These are phyloP conservation scores for Parnassius orleans DNA, from an alignment of 2,888 invertebrate genomes.

Conservation along the genomic window DNA sequence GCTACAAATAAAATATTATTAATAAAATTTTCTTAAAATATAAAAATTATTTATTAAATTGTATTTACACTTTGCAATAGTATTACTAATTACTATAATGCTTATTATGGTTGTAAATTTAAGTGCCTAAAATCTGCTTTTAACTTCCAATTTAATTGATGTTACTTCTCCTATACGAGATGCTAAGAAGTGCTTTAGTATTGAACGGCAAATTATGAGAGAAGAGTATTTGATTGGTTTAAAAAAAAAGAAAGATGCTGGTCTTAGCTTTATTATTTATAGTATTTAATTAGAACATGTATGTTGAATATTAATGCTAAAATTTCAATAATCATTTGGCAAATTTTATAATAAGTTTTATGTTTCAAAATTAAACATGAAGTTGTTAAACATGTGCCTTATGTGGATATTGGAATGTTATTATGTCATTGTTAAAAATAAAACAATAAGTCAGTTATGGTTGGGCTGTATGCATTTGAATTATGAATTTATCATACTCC, in stretches of 20 bases:
- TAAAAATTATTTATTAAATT: constrained; percentile 39
- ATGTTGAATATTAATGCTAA: constrained; percentile 16
- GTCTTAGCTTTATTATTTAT: constrained; percentile 68
- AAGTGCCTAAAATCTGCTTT: constrained; percentile 72
- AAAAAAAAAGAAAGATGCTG: constrained; percentile 46
- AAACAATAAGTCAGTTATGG: constrained; percentile 19
- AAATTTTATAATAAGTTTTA: constrained; percentile 7
- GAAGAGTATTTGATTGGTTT: constrained; percentile 30
- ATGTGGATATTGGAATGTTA: constrained; percentile 18
- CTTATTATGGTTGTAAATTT: constrained; percentile 50
- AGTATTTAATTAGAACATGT: constrained; percentile 43
- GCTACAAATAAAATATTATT: constrained; percentile 64
- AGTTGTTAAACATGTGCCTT: constrained; percentile 26
- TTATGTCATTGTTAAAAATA: constrained; percentile 21
- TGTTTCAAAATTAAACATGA: constrained; percentile 10
- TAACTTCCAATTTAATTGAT: constrained; percentile 43
- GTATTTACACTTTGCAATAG: constrained; percentile 59
- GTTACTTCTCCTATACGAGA: constrained; percentile 38
- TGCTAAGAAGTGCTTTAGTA: constrained; percentile 35
- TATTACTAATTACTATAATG: constrained; percentile 36
- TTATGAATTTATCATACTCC: constrained; percentile 16
- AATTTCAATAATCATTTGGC: constrained; percentile 9
- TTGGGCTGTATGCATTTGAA: constrained; percentile 14
- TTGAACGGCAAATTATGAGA: constrained; percentile 36
- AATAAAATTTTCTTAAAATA: constrained; percentile 46